Conservation (phyloP, 1,140 invertebrate species). For the Calliopsis andreniformis region DNA sequence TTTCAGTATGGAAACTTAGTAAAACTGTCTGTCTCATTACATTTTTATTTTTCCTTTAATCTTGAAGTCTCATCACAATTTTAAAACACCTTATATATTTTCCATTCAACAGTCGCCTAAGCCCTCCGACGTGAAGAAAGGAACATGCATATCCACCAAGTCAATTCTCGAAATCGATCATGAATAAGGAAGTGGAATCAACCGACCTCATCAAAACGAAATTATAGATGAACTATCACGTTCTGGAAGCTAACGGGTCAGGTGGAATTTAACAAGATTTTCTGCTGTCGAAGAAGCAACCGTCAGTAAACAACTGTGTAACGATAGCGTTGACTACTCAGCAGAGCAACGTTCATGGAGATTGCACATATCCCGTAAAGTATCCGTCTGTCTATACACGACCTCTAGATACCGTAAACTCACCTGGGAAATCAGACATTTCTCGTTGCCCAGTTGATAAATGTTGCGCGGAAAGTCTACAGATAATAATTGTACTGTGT, state of each 20-base stretch:
- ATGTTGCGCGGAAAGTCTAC: slow-evolving; percentile 52
- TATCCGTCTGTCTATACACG: not conserved
- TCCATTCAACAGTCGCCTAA: not conserved
- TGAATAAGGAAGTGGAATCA: not conserved
- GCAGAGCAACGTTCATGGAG: not conserved
- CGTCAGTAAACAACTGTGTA: not conserved
- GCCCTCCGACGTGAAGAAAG: not conserved
- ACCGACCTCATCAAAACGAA: not conserved
- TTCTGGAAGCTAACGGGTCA: not conserved
- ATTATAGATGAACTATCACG: not conserved
- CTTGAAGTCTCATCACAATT: too few species aligned
- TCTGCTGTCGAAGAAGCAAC: not conserved
- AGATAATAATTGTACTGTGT: slow-evolving; percentile 61
- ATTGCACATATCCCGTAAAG: not conserved
- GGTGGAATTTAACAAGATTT: not conserved
- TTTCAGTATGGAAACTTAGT: too few species aligned
- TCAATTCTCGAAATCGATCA: not conserved
- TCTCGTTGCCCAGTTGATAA: slow-evolving; percentile 66
- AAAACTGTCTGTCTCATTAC: too few species aligned
- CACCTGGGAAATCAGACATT: slow-evolving; percentile 72
- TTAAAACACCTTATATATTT: too few species aligned
- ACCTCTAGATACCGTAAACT: slow-evolving; percentile 39
- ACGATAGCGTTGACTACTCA: slow-evolving; percentile 21
- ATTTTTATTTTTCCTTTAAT: too few species aligned
- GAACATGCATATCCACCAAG: not conserved